Percentiles rank a stretch among this genome's conserved stretches.
Conservation (phyloP, 2,113 vertebrate genomes). For the Pseudorhombus dupliciocellatus region DNA sequence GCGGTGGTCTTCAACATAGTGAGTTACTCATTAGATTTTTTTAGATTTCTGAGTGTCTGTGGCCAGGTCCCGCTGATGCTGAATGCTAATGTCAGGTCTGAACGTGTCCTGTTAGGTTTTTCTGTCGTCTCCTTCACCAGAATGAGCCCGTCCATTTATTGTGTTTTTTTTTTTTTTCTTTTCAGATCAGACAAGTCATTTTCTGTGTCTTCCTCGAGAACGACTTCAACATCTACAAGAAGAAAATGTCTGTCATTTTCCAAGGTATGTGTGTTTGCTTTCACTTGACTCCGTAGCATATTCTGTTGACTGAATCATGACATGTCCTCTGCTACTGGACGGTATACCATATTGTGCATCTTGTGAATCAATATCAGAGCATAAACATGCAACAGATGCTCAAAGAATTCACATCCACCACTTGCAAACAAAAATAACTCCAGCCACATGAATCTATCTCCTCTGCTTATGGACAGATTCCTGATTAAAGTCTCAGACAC, state of each 20-base stretch:
- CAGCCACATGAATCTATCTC: slow-evolving; percentile 1
- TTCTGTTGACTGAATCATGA: not conserved
- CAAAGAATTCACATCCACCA: no score
- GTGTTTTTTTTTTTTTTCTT: slow-evolving; percentile 48
- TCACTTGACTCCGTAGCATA: not conserved
- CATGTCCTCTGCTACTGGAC: no score
- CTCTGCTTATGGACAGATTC: slow-evolving; percentile 8
- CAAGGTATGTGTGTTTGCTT: slow-evolving; percentile 80
- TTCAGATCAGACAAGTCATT: slow-evolving; percentile 94
- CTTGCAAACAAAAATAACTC: not conserved
- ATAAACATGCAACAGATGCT: no score
- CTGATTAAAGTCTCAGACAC: slow-evolving; percentile 7
- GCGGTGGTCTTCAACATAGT: slow-evolving; percentile 50
- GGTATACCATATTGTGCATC: no score
- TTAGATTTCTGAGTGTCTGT: slow-evolving; percentile 43
- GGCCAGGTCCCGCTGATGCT: slow-evolving; percentile 30
- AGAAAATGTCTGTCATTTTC: slow-evolving; percentile 92
- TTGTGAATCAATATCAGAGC: no score
- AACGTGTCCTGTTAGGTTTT: slow-evolving; percentile 31
- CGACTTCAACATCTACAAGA: slow-evolving; percentile 97
- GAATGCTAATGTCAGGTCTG: slow-evolving; percentile 27
- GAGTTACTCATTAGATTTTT: slow-evolving; percentile 52
- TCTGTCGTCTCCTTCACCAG: slow-evolving; percentile 24
- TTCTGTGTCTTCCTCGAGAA: slow-evolving; percentile 98
- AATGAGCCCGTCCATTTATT: slow-evolving; percentile 36